A percentile compares a stretch with the other conserved stretches of the same genome.
Evolutionary conservation across 2,888 invertebrate genomes (phyloP).

Genomic region (Stenchaetothrips biformis): DNA sequence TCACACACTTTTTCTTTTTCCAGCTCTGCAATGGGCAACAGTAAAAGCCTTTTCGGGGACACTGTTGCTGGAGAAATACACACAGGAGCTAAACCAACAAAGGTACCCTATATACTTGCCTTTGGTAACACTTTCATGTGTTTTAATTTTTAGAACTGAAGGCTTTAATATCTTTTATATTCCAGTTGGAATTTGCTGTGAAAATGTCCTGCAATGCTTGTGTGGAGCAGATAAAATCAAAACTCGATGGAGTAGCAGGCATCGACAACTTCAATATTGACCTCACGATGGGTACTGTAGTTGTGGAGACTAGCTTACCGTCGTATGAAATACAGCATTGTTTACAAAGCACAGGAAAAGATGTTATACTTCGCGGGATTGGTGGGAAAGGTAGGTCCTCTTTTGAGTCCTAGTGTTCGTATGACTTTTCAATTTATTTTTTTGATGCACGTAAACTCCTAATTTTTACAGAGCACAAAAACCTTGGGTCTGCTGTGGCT

Average conservation of each 20-base stretch:
- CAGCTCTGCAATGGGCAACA: not conserved
- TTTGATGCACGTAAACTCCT: not conserved
- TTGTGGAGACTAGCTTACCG: constrained; percentile 63
- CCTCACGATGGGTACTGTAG: constrained; percentile 59
- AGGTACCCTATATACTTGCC: not conserved
- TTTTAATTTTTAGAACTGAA: not conserved
- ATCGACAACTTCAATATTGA: constrained; percentile 52
- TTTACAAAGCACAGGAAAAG: constrained; percentile 59
- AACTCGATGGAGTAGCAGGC: constrained; percentile 47
- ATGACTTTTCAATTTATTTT: constrained; percentile 15
- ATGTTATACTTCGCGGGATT: constrained; percentile 74
- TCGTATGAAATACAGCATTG: constrained; percentile 53
- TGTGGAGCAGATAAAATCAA: constrained; percentile 49
- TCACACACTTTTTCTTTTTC: not conserved
- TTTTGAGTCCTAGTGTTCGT: not conserved
- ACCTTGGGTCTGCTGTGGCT: constrained; percentile 63
- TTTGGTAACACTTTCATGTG: not conserved
- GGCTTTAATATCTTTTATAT: constrained; percentile 26
- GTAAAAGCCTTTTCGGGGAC: not conserved
- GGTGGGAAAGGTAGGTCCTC: constrained; percentile 52
- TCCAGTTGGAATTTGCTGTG: constrained; percentile 61
- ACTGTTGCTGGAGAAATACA: not conserved
- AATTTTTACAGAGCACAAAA: constrained; percentile 36
- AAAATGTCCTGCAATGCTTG: constrained; percentile 57
- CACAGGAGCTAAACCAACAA: not conserved